phyloP scores from a whole-genome alignment of 2,888 invertebrate genomes.

The Thysanoteuthis rhombus region DNA sequence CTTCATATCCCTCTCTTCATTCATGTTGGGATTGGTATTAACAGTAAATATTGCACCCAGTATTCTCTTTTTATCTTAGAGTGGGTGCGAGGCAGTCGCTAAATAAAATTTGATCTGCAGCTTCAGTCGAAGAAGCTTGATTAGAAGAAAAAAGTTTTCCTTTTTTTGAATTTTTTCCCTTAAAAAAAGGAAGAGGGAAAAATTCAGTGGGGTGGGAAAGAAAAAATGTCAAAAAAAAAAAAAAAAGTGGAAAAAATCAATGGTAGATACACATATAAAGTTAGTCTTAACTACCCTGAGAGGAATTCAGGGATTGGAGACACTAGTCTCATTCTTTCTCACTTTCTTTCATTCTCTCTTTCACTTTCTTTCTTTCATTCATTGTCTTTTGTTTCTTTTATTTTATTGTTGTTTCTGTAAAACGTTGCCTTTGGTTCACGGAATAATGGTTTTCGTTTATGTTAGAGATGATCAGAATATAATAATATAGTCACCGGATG shows the following conservation, averaged over 20 bases:
- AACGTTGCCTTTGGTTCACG: neutral
- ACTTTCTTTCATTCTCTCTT: neutral
- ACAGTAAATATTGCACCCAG: neutral
- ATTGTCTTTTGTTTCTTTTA: neutral
- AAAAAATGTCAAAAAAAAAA: neutral
- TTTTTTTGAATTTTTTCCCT: neutral
- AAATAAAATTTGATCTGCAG: neutral
- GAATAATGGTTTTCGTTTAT: neutral
- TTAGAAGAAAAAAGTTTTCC: neutral
- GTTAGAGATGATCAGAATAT: constrained; percentile 12
- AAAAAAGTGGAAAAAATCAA: neutral
- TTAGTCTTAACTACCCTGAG: neutral
- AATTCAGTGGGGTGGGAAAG: neutral
- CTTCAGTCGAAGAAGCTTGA: neutral
- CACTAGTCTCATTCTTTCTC: neutral
- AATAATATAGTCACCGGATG: constrained; percentile 27
- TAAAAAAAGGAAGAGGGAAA: neutral
- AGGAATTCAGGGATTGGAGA: neutral
- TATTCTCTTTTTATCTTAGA: neutral
- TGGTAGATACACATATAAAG: neutral
- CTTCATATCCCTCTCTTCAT: neutral
- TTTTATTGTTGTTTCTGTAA: neutral
- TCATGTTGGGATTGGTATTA: neutral
- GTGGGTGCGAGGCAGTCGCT: neutral
- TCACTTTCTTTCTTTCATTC: neutral